A percentile compares a stretch with the other conserved stretches of the same genome.
phyloP scores from a whole-genome alignment of 1,140 invertebrate genomes.

The Drosophila elegans region DNA sequence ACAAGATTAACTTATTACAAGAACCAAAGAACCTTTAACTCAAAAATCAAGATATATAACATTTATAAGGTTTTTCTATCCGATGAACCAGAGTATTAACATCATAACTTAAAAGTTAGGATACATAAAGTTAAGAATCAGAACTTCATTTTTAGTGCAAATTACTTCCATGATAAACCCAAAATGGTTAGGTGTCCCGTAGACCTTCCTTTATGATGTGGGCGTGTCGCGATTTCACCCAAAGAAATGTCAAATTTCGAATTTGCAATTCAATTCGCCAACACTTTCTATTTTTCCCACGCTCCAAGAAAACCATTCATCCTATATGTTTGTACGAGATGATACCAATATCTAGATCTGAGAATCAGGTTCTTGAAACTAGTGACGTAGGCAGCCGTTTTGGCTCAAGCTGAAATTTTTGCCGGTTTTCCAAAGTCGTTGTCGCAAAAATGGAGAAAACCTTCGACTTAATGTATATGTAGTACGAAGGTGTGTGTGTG shows the following conservation, averaged over 20 bases:
- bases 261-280: constrained; percentile 51
- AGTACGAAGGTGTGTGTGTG: constrained; percentile 2
- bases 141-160: neutral
- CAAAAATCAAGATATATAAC: constrained; percentile 7
- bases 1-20: neutral
- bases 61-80: neutral
- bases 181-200: neutral
- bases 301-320: constrained; percentile 24
- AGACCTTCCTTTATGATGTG: constrained; percentile 5
- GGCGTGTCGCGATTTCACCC: constrained; percentile 51
- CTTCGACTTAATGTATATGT: constrained; percentile 22
- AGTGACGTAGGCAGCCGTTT: constrained; percentile 64
- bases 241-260: constrained; percentile 10
- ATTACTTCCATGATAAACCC: neutral
- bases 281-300: constrained; percentile 79
- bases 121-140: neutral
- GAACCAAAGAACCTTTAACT: constrained; percentile 5
- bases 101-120: neutral
- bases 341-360: constrained; percentile 20
- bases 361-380: constrained; percentile 12
- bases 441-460: constrained; percentile 73
- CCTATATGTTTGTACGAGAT: neutral
- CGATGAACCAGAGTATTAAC: neutral
- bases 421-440: constrained; percentile 51
- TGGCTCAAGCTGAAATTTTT: constrained; percentile 44